Base-by-base conservation (phyloP, 2,113 vertebrate species). In the Salvelinus fontinalis region DNA sequence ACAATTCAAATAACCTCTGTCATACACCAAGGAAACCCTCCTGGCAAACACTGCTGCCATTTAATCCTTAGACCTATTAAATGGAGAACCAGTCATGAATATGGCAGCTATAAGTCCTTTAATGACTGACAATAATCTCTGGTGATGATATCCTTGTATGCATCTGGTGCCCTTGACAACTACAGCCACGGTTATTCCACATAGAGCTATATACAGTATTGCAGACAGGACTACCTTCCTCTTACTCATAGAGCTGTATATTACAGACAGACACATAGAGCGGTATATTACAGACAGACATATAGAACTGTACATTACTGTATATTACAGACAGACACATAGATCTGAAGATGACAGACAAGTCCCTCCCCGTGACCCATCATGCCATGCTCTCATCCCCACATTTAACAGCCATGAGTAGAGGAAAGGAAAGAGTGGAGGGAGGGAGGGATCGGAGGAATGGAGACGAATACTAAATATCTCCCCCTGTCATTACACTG, bases 401-500 rank as follows among this genome's bases (percentile, higher is more conserved):
- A 57, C 89, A 92, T 93, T 93, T 93, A 92, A 89, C 91, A 90
- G 86, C 80, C 86, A 86, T 84, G 69, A 87, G 90, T 80, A 87
- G 82, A 82, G 88, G 87, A 24, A 65, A 24, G n/a, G 65, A 67
- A 22, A 9, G 16, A 22, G 4, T 14, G 4, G 20, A 16, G 27
- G 65, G 51, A 54, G 12, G 51, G 59, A 87, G 89, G 90, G 85
- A 88, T 78, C 70, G 72, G 82, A 91, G 88, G 82, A 54, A 18
- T 54, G 51, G 51, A 85, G 86, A 91, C 87, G 93, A 92, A 93
- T 92, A 92, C 89, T 87, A 91, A 92, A 88, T 89, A 90, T 92
- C 84, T 89, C 84, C 88, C 92, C 89, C 91, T 93, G 92, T 94
- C 92, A 94, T 94, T 93, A 93, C 85, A 71, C 13, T 24, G 39